Conservation (phyloP, 2,797 vertebrate species). For the Tenualosa thibaudeaui region DNA sequence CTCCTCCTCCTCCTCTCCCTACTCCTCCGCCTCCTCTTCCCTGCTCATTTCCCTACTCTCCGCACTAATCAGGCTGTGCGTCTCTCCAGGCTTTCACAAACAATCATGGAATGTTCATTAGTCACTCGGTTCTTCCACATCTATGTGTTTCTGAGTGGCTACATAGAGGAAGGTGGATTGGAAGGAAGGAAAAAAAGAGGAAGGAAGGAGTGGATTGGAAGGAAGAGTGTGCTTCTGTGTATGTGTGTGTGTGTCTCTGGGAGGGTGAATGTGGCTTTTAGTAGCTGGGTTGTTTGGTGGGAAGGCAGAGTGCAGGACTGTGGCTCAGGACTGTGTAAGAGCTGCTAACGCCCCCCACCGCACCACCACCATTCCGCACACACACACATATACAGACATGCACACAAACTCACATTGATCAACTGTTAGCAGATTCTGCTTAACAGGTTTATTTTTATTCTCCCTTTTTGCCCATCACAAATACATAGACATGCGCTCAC, state of each 20-base stretch:
- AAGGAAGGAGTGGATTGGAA: constrained; percentile 19
- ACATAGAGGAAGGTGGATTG: constrained; percentile 34
- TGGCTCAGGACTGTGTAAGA: background rate
- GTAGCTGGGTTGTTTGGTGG: background rate
- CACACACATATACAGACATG: background rate
- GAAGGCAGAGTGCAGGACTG: background rate
- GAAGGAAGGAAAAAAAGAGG: constrained; percentile 22
- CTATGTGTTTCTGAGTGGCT: constrained; percentile 13
- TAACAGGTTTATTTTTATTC: background rate
- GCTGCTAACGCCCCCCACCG: background rate
- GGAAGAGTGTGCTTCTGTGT: background rate
- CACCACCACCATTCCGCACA: background rate
- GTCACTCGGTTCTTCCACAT: background rate
- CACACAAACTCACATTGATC: background rate
- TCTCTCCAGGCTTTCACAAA: constrained; percentile 37
- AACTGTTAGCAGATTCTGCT: background rate
- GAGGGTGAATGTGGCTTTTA: background rate
- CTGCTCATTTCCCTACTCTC: constrained; percentile 1
- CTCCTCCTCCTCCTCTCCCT: background rate
- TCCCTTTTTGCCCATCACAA: background rate
- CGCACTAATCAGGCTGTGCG: constrained; percentile 25
- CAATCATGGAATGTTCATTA: constrained; percentile 53
- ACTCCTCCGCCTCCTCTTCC: background rate
- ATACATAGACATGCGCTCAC: background rate
- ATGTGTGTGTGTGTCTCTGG: background rate